Conservation (phyloP, 2,113 vertebrate genomes). For the Rostratula benghalensis region DNA sequence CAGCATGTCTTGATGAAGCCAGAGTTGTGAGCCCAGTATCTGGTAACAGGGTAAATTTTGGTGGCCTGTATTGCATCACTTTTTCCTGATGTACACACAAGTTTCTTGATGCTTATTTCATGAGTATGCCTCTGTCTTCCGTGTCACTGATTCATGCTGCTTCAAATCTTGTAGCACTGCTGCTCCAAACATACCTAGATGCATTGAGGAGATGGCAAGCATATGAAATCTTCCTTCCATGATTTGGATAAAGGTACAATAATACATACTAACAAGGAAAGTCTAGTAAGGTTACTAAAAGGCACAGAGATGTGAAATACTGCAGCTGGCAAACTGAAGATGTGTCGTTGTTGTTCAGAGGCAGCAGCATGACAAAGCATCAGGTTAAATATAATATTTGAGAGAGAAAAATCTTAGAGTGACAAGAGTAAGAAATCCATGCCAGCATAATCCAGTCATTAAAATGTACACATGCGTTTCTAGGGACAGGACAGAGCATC, state of each 20-base stretch:
- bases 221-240: neutral
- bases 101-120: neutral
- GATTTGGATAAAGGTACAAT: neutral
- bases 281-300: neutral
- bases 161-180: neutral
- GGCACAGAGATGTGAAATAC: neutral
- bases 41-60: neutral
- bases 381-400: neutral
- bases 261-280: neutral
- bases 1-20: neutral
- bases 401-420: neutral
- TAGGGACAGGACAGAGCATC: neutral
- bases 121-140: neutral
- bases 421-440: neutral
- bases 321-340: neutral
- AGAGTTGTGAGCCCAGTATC: neutral
- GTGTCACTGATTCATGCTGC: neutral
- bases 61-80: accelerated
- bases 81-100: neutral
- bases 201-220: neutral
- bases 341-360: neutral
- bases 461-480: accelerated
- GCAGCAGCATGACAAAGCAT: conserved; percentile 26
- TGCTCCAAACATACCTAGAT: neutral
- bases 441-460: neutral